These are phyloP conservation scores for Bicyclus anynana DNA, from an alignment of 1,140 invertebrate species.

Conservation along the genomic window DNA sequence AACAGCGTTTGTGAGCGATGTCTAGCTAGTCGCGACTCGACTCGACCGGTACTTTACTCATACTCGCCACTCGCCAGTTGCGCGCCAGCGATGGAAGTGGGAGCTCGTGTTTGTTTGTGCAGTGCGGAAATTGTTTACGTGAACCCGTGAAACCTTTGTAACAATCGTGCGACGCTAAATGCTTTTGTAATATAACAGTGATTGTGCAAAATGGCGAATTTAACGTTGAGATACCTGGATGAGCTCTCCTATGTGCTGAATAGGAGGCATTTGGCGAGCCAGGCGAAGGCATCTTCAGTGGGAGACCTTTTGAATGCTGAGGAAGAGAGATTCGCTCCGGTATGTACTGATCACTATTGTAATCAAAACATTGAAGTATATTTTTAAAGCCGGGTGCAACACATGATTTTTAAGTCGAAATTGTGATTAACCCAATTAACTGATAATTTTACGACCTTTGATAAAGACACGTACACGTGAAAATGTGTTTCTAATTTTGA, in stretches of 20 bases:
- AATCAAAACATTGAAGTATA: background rate
- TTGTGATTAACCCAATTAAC: background rate
- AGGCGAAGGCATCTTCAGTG: slow-evolving; percentile 66
- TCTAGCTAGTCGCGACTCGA: slow-evolving; percentile 2
- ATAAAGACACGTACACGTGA: background rate
- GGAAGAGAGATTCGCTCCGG: slow-evolving; percentile 61
- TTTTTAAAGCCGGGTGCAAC: background rate
- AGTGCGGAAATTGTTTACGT: slow-evolving; percentile 48
- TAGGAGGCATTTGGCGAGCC: slow-evolving; percentile 53
- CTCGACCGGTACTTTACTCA: slow-evolving; percentile 1
- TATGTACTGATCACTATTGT: slow-evolving; percentile 26
- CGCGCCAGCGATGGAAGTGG: slow-evolving; percentile 41
- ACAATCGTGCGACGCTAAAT: slow-evolving; percentile 38
- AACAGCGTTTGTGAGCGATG: background rate
- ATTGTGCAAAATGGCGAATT: slow-evolving; percentile 62
- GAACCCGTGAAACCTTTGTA: slow-evolving; percentile 30
- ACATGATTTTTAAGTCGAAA: background rate
- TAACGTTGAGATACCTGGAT: slow-evolving; percentile 71
- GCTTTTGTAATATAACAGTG: slow-evolving; percentile 31
- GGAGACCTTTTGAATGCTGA: slow-evolving; percentile 68
- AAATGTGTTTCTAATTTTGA: background rate
- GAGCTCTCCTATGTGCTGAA: slow-evolving; percentile 71
- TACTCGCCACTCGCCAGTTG: slow-evolving; percentile 29
- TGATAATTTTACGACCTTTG: background rate
- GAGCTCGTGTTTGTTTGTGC: slow-evolving; percentile 22